These are phyloP conservation scores for Gadus macrocephalus DNA, from an alignment of 2,113 vertebrate species.

Conservation along the genomic window DNA sequence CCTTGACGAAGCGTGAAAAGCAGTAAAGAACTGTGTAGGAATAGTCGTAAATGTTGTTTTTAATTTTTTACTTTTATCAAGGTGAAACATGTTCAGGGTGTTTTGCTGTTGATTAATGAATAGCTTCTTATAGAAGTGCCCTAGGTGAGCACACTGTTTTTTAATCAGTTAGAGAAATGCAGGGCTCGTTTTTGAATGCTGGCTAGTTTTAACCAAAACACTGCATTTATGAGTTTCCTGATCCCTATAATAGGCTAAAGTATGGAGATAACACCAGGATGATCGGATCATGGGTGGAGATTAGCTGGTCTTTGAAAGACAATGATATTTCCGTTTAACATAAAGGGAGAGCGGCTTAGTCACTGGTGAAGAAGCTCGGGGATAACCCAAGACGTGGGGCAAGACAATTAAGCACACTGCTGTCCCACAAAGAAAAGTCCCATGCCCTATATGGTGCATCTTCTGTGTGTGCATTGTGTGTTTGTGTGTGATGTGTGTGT, in stretches of 20 bases:
- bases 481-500: too few species aligned
- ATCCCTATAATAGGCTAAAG: slow-evolving; percentile 60
- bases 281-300: slow-evolving; percentile 68
- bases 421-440: too few species aligned
- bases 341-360: slow-evolving; percentile 43
- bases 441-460: too few species aligned
- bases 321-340: slow-evolving; percentile 61
- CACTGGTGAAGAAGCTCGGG: slow-evolving; percentile 26
- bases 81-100: background rate
- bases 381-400: too few species aligned
- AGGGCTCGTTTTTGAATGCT: background rate
- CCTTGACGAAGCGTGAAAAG: background rate
- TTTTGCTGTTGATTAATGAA: too few species aligned
- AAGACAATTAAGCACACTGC: too few species aligned
- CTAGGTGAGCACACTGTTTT: background rate
- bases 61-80: background rate
- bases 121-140: too few species aligned
- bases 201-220: slow-evolving; percentile 18
- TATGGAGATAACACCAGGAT: slow-evolving; percentile 65
- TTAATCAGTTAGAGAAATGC: background rate
- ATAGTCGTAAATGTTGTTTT: background rate
- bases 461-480: too few species aligned
- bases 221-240: slow-evolving; percentile 42
- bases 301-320: slow-evolving; percentile 57
- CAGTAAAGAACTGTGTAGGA: too few species aligned